Base-by-base conservation (phyloP, 2,797 vertebrate species). In the Urocyon cinereoargenteus region DNA sequence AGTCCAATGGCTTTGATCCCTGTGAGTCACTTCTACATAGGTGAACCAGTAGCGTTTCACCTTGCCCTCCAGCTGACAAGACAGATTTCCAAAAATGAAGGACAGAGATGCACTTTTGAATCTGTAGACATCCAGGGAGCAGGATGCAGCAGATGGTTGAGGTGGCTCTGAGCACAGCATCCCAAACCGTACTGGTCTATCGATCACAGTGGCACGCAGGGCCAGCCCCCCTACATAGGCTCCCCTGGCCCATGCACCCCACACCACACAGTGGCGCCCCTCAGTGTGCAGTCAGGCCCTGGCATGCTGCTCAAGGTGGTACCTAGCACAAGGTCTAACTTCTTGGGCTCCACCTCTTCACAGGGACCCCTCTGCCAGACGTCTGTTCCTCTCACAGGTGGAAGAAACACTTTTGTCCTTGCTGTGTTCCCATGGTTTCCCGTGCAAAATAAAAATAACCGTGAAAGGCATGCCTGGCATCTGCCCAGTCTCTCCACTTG, bases 381-480 rank as follows among this genome's bases (percentile, higher is more conserved):
- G 31, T 19, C 55, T 96, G 62, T 22, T 77, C 51, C 40, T 45
- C 68, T 31, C 36, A 31, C 61, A 83, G 31, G 79, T 19, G 45
- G 75, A 15, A 81, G 85, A 14, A 34, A 40, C n/a, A 77, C 79
- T 55, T 88, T 55, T 45, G 86, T 90, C 85, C 68, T 79, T 95
- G 97, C 95, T 96, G 97, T 84, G 91, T 98, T 98, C 83, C 98
- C 95, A 91, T 64, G 75, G 96, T 96, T 94, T 87, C 97, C 97
- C 1, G 3, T 94, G 95, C 97, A 98, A 90, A 96, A 98, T 98
- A 99, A 99, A 98, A 98, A 98, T 98, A 99, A 98, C 98, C 96
- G 13, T 16, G 97, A 96, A 92, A 98, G 98, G 98, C 96, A 98
- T 36, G 95, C 90, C 85, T 97, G 98, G 98, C 98, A 98, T 97